phyloP scores from a whole-genome alignment of 2,888 invertebrate genomes.

The Heliconius ismenius region DNA sequence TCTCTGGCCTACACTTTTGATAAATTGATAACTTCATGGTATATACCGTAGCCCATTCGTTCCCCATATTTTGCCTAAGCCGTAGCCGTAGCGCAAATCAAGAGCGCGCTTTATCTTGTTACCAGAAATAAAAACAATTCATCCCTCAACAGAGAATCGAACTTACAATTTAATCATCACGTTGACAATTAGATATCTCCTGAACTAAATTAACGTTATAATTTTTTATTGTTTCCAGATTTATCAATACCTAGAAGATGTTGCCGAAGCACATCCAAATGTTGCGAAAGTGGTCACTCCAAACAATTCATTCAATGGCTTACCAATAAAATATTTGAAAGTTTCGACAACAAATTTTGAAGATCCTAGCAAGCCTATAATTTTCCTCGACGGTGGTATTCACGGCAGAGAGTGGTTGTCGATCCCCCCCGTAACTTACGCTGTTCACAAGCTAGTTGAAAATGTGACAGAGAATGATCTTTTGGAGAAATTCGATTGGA shows the following conservation, averaged over 20 bases:
- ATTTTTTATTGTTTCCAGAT: constrained; percentile 55
- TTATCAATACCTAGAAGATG: constrained; percentile 59
- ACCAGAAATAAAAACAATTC: not conserved
- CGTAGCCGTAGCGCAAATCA: no score
- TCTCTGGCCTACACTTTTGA: no score
- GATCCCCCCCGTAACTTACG: constrained; percentile 84
- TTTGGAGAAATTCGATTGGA: constrained; percentile 84
- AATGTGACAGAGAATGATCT: constrained; percentile 79
- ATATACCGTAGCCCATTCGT: no score
- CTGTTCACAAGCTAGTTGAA: constrained; percentile 84
- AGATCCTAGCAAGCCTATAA: constrained; percentile 70
- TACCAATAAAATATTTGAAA: constrained; percentile 80
- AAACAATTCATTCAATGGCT: constrained; percentile 80
- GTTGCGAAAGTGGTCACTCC: constrained; percentile 62
- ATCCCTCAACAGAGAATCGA: not conserved
- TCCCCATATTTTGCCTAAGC: no score
- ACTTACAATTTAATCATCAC: no score
- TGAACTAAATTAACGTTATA: not conserved
- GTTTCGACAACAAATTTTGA: constrained; percentile 78
- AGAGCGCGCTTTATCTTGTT: not conserved
- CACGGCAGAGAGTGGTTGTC: constrained; percentile 88
- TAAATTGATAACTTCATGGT: no score
- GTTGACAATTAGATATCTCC: no score
- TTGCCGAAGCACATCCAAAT: constrained; percentile 58
- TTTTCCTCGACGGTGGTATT: constrained; percentile 83